A percentile compares a stretch with the other conserved stretches of the same genome.
Evolutionary conservation across 2,113 vertebrate genomes (phyloP).

Genomic region (Hystrix brachyura): DNA sequence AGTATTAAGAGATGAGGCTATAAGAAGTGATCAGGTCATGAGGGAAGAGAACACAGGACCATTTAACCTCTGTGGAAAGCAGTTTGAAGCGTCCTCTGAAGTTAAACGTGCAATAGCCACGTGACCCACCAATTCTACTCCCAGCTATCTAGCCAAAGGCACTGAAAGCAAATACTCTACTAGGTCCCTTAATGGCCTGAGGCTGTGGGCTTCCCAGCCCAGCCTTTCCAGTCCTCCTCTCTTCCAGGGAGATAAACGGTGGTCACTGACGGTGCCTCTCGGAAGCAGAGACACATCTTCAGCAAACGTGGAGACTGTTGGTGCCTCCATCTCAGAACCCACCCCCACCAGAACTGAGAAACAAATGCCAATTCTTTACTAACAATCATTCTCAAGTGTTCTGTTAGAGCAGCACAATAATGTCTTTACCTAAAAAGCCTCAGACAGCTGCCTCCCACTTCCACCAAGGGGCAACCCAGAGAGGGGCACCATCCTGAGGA

Average conservation of each 20-base stretch:
- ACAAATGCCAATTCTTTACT: not conserved
- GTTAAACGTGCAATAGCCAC: accelerated
- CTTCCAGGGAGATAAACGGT: no score
- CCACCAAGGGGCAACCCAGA: not conserved
- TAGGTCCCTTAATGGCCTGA: no score
- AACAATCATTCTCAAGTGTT: not conserved
- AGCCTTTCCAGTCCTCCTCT: no score
- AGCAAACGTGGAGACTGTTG: not conserved
- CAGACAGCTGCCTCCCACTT: not conserved
- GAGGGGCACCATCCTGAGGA: not conserved
- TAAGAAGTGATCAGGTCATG: accelerated
- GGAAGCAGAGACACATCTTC: not conserved
- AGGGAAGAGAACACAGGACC: not conserved
- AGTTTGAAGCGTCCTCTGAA: not conserved
- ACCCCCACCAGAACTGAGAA: not conserved
- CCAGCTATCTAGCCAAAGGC: not conserved
- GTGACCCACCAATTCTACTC: no score
- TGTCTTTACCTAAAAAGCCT: not conserved
- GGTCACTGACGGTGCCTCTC: not conserved
- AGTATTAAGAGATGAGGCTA: not conserved
- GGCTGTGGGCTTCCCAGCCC: no score
- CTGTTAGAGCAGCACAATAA: not conserved
- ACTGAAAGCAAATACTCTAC: no score
- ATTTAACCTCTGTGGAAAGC: not conserved
- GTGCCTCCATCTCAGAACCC: not conserved